Conservation (phyloP, 2,113 vertebrate species). For the Ginglymostoma cirratum region DNA sequence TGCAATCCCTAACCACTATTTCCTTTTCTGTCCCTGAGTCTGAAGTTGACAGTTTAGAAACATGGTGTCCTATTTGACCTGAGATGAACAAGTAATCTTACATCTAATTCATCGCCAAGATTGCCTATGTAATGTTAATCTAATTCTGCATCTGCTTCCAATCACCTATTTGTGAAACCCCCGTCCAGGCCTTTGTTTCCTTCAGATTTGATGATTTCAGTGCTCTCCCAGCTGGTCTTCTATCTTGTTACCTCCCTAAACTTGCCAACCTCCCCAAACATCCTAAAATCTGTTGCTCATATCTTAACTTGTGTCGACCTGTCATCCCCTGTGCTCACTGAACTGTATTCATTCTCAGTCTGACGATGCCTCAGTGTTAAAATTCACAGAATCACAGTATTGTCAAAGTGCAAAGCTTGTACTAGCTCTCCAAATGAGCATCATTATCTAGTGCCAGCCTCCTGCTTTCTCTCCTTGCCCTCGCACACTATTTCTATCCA, state of each 20-base stretch:
- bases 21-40: not conserved
- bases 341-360: too few relatives aligned
- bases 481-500: too few relatives aligned
- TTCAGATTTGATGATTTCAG: not conserved
- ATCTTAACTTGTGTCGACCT: not conserved
- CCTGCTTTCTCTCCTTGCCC: too few relatives aligned
- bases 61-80: not conserved
- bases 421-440: too few relatives aligned
- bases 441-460: too few relatives aligned
- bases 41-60: not conserved
- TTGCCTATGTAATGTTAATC: not conserved
- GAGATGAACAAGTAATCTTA: not conserved
- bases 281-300: not conserved
- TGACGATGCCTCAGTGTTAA: not conserved
- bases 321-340: not conserved
- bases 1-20: not conserved
- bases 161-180: not conserved
- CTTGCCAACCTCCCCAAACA: too few relatives aligned
- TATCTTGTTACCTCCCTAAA: not conserved
- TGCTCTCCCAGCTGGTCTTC: too few relatives aligned
- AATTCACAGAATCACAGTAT: not conserved
- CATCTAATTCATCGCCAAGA: not conserved
- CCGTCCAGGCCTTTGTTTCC: not conserved
- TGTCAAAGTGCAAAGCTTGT: too few relatives aligned
- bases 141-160: not conserved